Conservation (phyloP, 1,140 invertebrate species). For the Diploscapter pachys region DNA sequence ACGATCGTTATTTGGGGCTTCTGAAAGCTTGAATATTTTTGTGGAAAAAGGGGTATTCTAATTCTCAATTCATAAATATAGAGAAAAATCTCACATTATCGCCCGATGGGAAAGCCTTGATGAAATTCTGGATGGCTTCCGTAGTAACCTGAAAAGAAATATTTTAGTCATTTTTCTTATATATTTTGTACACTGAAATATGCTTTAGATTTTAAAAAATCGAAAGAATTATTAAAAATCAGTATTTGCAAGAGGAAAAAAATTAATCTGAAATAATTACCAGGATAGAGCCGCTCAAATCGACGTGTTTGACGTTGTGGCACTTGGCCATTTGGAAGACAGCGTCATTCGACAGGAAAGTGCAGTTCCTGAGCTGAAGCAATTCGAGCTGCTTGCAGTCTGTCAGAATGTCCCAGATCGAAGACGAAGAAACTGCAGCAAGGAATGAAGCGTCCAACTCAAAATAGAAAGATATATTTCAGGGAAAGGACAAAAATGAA, state of each 20-base stretch:
- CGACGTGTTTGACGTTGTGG: slow-evolving; percentile 38
- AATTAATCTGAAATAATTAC: slow-evolving; percentile 11
- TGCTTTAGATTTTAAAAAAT: no score
- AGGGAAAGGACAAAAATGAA: no score
- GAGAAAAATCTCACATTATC: neutral
- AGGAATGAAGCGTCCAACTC: slow-evolving; percentile 45
- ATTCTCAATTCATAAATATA: no score
- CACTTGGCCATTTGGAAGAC: slow-evolving; percentile 30
- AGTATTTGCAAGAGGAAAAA: no score
- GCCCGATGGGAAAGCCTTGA: slow-evolving; percentile 37
- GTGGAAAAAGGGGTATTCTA: neutral
- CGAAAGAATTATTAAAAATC: no score
- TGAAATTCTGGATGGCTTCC: slow-evolving; percentile 37
- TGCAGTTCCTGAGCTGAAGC: slow-evolving; percentile 45
- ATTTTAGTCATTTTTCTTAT: no score
- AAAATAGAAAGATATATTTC: slow-evolving; percentile 7
- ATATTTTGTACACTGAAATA: no score
- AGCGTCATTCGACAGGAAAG: slow-evolving; percentile 54
- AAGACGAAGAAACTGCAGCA: slow-evolving; percentile 17
- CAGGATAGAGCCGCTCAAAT: slow-evolving; percentile 56
- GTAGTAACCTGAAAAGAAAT: neutral
- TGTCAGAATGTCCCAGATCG: slow-evolving; percentile 5
- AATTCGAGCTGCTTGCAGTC: slow-evolving; percentile 14
- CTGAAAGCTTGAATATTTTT: slow-evolving; percentile 4
- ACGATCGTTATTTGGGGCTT: slow-evolving; percentile 23